Conservation (phyloP, 53 echinoderm and acorn worm species). For the Holothuria scabra region DNA sequence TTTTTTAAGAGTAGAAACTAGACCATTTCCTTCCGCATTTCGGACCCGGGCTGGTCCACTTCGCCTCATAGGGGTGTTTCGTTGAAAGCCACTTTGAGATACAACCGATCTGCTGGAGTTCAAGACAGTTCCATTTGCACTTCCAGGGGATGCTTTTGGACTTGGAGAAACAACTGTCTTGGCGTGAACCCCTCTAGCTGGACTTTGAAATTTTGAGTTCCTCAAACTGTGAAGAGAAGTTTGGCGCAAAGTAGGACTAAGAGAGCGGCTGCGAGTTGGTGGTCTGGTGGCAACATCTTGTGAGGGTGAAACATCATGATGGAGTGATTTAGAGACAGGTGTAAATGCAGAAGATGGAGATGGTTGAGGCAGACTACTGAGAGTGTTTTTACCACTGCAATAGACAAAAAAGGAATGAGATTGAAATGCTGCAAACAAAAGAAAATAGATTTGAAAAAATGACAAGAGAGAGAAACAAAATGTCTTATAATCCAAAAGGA, state of each 20-base stretch:
- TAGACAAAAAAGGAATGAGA: not conserved
- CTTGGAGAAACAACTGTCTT: not conserved
- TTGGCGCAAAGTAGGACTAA: constrained; percentile 81
- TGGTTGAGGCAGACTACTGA: constrained; percentile 5
- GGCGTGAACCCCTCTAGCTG: not conserved
- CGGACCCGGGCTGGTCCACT: constrained; percentile 24
- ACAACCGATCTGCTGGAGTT: not conserved
- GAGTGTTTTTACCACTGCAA: constrained; percentile 49
- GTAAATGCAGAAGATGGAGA: not conserved
- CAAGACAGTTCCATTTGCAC: not conserved
- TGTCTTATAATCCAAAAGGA: too few relatives aligned
- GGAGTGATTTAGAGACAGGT: constrained; percentile 22
- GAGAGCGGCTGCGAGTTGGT: constrained; percentile 73
- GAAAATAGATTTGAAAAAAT: not conserved
- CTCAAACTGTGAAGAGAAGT: constrained; percentile 68
- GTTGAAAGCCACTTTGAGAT: constrained; percentile 18
- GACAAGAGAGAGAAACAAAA: too few relatives aligned
- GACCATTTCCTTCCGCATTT: not conserved
- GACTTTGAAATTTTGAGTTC: constrained; percentile 42
- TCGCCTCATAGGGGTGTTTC: constrained; percentile 23
- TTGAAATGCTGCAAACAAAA: not conserved
- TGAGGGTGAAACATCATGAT: constrained; percentile 49
- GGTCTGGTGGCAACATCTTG: constrained; percentile 32
- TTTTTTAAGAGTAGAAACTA: not conserved
- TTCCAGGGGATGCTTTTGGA: not conserved